phyloP scores from a whole-genome alignment of 2,113 vertebrate species.

The Lipophrys pholis region DNA sequence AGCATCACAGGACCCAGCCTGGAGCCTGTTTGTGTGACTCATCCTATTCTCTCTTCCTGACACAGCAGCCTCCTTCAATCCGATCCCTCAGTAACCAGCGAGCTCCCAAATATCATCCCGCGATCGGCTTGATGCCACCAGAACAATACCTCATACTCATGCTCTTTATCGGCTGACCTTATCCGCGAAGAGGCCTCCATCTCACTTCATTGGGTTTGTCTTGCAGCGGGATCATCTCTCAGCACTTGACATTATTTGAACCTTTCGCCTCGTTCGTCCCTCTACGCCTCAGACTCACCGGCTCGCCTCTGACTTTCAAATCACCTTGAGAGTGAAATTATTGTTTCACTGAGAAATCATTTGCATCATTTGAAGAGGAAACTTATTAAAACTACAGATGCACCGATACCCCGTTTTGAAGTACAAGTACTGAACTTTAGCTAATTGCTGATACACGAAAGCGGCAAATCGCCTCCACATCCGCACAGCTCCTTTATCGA shows the following conservation, averaged over 20 bases:
- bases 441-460: too few relatives aligned
- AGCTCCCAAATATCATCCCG: constrained; percentile 54
- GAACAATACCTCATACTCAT: constrained; percentile 44
- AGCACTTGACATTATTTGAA: constrained; percentile 69
- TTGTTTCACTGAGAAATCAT: neutral
- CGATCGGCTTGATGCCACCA: constrained; percentile 13
- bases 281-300: constrained; percentile 53
- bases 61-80: constrained; percentile 55
- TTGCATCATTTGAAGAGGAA: too few relatives aligned
- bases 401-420: too few relatives aligned
- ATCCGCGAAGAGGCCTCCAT: constrained; percentile 35
- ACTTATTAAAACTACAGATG: too few relatives aligned
- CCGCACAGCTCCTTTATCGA: too few relatives aligned
- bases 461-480: too few relatives aligned
- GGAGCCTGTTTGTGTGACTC: constrained; percentile 58
- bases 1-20: constrained; percentile 37
- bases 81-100: constrained; percentile 46
- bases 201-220: constrained; percentile 49
- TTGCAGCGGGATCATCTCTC: constrained; percentile 60
- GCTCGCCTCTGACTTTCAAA: constrained; percentile 71
- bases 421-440: too few relatives aligned
- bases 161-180: constrained; percentile 68
- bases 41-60: constrained; percentile 43
- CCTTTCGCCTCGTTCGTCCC: constrained; percentile 49
- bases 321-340: constrained; percentile 61